Base-by-base conservation (phyloP, 92 coral and sea anemone species). In the Palythoa heliodiscus region DNA sequence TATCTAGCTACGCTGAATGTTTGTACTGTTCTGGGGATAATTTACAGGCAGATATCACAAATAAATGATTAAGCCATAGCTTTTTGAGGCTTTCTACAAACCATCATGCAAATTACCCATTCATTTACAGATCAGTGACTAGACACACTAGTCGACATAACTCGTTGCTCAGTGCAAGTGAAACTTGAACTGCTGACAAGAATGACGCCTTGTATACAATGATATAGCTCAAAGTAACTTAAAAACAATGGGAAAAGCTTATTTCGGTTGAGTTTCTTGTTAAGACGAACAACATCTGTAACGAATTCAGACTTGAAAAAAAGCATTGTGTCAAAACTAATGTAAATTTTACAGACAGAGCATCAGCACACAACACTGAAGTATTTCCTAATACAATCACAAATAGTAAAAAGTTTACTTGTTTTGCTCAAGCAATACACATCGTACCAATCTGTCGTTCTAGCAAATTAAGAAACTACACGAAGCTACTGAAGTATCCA, bases 81-180 rank as follows among this genome's bases (percentile, higher is more conserved):
- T 37, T 25, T 70, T 72, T 8, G 12, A 16, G 76, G 7, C 3
- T 19, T 13, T 29, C 19, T 60, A 43, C 23, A 29, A 53, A 76
- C 67, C 19, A 58, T 15, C 14, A 76, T 76, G 81, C 81, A 76
- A 53, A 54, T 76, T n/a, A n/a, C 78, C 19, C 37, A 43, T 43
- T 43, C 5, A 43, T 43, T 43, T 8, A 16, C 25, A 47, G 19
- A 29, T 54, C 38, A 23, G 20, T 53, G 67, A 24, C 20, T 75
- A 39, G 54, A 75, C 37, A 75, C 52, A 55, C 80, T 75, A 52
- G 39, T 55, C 50, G 50, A 14, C 11, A 54, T 29, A 29, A 23
- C 13, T 55, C 47, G 81, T 76, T 76, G 81, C 81, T 29, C 53
- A 22, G 81, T 54, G 67, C 52, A 20, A 55, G 66, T 13, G 54